Evolutionary conservation across 2,888 invertebrate genomes (phyloP).

Genomic region (Sarcophaga rosellei): DNA sequence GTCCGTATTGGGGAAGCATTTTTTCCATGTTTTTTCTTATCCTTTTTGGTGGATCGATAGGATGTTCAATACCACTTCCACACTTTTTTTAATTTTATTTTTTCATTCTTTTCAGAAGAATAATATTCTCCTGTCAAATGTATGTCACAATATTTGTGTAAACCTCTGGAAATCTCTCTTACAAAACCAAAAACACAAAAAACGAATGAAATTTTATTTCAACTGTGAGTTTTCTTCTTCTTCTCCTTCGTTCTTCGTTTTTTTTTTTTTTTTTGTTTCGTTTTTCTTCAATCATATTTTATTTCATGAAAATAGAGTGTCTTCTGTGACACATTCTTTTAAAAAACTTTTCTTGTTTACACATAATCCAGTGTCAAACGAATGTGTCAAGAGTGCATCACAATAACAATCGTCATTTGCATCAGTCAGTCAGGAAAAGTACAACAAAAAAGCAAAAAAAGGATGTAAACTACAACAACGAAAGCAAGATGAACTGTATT

Average conservation of each 20-base stretch:
- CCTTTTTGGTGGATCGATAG: too few species aligned
- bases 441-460: slow-evolving; percentile 33
- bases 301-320: not conserved
- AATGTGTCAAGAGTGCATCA: slow-evolving; percentile 65
- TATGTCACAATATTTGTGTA: slow-evolving; percentile 36
- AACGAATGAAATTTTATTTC: not conserved
- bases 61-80: too few species aligned
- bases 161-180: not conserved
- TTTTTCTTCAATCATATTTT: not conserved
- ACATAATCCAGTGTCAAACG: slow-evolving; percentile 64
- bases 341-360: slow-evolving; percentile 60
- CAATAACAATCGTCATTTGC: slow-evolving; percentile 39
- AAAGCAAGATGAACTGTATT: not conserved
- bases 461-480: not conserved
- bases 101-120: too few species aligned
- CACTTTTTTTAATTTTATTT: too few species aligned
- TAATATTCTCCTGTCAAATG: slow-evolving; percentile 3
- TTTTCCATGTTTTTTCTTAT: too few species aligned
- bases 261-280: slow-evolving; percentile 14
- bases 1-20: too few species aligned
- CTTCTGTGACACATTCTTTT: slow-evolving; percentile 34
- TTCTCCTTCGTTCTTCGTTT: not conserved
- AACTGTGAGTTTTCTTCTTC: not conserved
- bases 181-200: too few species aligned
- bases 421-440: slow-evolving; percentile 18